Conservation (phyloP, 2,888 invertebrate genomes). For the Temnothorax ravouxi region DNA sequence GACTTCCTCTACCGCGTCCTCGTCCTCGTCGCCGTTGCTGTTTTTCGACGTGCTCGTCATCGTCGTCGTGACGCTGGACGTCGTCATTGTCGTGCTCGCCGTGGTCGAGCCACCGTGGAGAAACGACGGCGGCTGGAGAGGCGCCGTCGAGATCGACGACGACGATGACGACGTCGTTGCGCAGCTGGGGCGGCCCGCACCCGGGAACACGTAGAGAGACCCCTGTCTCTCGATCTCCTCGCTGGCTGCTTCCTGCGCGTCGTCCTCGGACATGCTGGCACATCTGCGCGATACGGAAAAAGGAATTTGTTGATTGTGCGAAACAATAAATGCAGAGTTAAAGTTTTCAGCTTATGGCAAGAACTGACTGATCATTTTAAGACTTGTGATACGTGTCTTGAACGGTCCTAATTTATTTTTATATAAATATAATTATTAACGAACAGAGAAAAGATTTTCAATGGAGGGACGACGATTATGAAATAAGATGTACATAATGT, state of each 20-base stretch:
- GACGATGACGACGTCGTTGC: constrained; percentile 50
- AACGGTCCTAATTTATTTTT: neutral
- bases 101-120: constrained; percentile 44
- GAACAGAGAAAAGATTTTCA: neutral
- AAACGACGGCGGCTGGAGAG: constrained; percentile 31
- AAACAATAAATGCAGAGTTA: constrained; percentile 9
- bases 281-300: constrained; percentile 86
- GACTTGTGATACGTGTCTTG: neutral
- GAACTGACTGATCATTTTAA: neutral
- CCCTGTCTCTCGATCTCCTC: constrained; percentile 82
- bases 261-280: constrained; percentile 91
- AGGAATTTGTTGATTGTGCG: neutral
- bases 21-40: constrained; percentile 68
- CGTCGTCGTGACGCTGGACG: constrained; percentile 33
- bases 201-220: constrained; percentile 84
- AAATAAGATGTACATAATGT: neutral
- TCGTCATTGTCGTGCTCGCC: constrained; percentile 12
- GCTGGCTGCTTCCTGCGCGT: constrained; percentile 87
- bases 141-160: constrained; percentile 57
- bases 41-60: constrained; percentile 54
- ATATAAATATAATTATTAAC: neutral
- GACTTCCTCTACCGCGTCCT: constrained; percentile 64
- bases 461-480: neutral
- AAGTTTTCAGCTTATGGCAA: neutral
- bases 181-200: constrained; percentile 77